Base-by-base conservation (phyloP, 2,797 vertebrate species). In the Scolopax rusticola region DNA sequence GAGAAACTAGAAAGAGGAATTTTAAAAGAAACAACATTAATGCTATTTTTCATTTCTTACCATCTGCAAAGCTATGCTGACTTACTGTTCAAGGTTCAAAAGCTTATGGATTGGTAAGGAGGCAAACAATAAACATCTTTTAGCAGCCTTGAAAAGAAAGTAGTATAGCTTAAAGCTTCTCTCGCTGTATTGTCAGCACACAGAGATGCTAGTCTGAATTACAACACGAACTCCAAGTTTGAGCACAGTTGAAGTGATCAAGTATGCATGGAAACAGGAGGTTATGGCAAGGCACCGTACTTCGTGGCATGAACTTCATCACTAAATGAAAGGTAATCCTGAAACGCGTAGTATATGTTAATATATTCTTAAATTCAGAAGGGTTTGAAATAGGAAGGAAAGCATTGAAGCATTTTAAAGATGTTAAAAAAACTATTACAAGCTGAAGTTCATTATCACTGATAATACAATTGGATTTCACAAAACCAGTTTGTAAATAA, bases 401-500 rank as follows among this genome's bases (percentile, higher is more conserved):
- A 28, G 78, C 76, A 85, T 45, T 53, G 48, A 89, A 90, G 84
- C 76, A 91, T 93, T 95, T 91, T 61, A 91, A 93, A 92, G 70
- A 90, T 45, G 47, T 38, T 77, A 23, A 33, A 76, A 93, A 84
- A 57, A 30, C 51, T 87, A 81, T 93, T 96, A 95, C 57, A 87
- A 2, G 1, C 43, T 84, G 78, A 93, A 95, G 89, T 95, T 96
- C 79, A 89, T 96, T 95, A 97, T 90, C 90, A 80, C 61, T 61
- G 60, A 71, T 68, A 93, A 94, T 95, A 95, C 87, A 97, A 95
- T 67, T 96, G 92, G 75, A 91, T 95, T 97, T 94, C 91, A 96
- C 79, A 92, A 93, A 96, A 96, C 75, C 89, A 86, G 92, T 93
- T 95, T 92, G 96, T 95, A 97, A 97, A 94, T 97, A 97, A 97